These are phyloP conservation scores for Tetragonisca angustula DNA, from an alignment of 2,888 invertebrate species.

Conservation along the genomic window DNA sequence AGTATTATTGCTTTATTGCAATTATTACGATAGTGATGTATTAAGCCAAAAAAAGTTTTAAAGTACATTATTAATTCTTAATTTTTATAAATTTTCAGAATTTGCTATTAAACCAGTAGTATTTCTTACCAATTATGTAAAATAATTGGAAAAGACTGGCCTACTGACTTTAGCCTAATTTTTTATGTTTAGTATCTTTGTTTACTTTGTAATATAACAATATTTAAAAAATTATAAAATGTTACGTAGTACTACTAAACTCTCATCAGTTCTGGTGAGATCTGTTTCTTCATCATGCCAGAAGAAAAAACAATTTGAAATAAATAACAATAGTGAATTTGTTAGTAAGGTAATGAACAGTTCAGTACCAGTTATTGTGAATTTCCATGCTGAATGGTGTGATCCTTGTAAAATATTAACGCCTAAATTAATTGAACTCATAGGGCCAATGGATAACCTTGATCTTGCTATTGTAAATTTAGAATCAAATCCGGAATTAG, in stretches of 20 bases:
- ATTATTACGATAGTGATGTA: constrained; percentile 25
- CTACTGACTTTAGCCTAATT: not conserved
- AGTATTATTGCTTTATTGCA: constrained; percentile 11
- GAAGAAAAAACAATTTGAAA: constrained; percentile 82
- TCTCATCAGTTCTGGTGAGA: constrained; percentile 69
- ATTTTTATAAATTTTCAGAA: constrained; percentile 33
- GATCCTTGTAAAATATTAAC: constrained; percentile 95
- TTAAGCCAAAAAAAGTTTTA: not conserved
- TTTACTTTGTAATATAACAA: constrained; percentile 10
- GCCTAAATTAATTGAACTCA: constrained; percentile 91
- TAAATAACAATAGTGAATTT: constrained; percentile 91
- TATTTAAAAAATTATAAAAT: constrained; percentile 74
- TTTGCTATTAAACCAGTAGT: not conserved
- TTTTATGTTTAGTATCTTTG: constrained; percentile 22
- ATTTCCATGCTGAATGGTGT: constrained; percentile 96
- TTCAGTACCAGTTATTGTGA: constrained; percentile 93
- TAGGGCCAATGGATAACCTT: constrained; percentile 89
- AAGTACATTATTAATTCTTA: not conserved
- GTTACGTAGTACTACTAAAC: constrained; percentile 72
- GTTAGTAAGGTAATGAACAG: constrained; percentile 93
- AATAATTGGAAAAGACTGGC: constrained; percentile 11
- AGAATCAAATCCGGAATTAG: constrained; percentile 92
- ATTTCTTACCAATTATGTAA: constrained; percentile 8
- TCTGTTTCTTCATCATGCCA: constrained; percentile 74
- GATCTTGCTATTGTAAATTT: constrained; percentile 93